phyloP scores from a whole-genome alignment of 2,113 vertebrate species.

The Tragelaphus strepsiceros region DNA sequence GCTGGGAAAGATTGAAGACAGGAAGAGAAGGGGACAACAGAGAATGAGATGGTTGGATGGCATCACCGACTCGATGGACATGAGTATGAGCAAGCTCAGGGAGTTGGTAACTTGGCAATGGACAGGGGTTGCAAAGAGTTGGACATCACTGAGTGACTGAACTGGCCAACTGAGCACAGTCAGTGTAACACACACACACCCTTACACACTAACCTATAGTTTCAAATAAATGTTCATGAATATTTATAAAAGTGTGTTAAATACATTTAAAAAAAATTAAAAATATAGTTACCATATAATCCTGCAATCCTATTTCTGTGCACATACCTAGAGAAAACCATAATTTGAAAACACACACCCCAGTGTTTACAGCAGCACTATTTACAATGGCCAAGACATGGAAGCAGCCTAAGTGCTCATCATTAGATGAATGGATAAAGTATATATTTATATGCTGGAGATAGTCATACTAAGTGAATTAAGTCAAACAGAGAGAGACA shows the following conservation, averaged over 20 bases:
- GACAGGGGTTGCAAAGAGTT: background rate
- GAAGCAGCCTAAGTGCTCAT: background rate
- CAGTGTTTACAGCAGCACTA: background rate
- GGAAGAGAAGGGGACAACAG: background rate
- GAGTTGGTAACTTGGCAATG: background rate
- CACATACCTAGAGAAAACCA: background rate
- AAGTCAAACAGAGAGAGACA: background rate
- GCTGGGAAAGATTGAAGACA: background rate
- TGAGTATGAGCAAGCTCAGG: background rate
- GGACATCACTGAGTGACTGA: background rate
- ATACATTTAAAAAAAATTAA: background rate
- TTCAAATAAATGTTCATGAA: background rate
- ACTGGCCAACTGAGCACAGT: background rate
- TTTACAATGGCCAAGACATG: background rate
- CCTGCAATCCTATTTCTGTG: background rate
- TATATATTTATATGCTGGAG: background rate
- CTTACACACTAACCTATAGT: background rate
- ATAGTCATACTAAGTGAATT: background rate
- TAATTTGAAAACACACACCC: background rate
- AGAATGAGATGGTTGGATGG: background rate
- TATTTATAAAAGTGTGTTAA: background rate
- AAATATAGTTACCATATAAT: background rate
- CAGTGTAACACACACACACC: no score
- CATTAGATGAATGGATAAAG: background rate
- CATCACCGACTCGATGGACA: accelerated